These are phyloP conservation scores for Pyxicephalus adspersus DNA, from an alignment of 2,113 vertebrate species.

Conservation along the genomic window DNA sequence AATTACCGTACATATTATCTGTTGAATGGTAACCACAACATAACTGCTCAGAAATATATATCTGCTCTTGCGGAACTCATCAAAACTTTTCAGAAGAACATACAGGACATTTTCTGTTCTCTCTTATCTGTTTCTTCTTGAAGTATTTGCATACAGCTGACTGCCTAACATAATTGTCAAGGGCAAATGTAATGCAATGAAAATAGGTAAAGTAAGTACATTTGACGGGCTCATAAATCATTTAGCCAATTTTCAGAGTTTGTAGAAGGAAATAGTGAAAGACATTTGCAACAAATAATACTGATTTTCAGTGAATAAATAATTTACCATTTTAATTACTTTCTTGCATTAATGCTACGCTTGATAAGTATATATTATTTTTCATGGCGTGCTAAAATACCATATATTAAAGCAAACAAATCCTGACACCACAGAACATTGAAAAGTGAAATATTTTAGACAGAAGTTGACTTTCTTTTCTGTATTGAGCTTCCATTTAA, in stretches of 20 bases:
- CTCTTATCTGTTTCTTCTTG: neutral
- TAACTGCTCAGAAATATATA: neutral
- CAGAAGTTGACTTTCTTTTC: too few species aligned
- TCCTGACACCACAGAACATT: too few species aligned
- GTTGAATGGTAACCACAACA: too few species aligned
- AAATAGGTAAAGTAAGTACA: neutral
- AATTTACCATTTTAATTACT: too few species aligned
- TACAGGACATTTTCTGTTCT: slow-evolving; percentile 13
- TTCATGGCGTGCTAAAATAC: too few species aligned
- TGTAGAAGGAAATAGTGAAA: neutral
- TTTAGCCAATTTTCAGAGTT: neutral
- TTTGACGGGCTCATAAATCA: slow-evolving; percentile 22
- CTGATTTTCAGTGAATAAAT: neutral
- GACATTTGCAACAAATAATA: neutral
- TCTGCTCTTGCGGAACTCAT: neutral
- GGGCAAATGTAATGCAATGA: slow-evolving; percentile 10
- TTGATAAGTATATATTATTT: too few species aligned
- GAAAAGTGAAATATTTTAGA: too few species aligned
- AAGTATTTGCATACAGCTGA: slow-evolving; percentile 2
- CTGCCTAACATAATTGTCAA: slow-evolving; percentile 29
- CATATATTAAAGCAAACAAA: too few species aligned
- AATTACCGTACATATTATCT: too few species aligned
- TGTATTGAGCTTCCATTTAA: too few species aligned
- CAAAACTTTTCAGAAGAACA: neutral
- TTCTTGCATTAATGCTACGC: too few species aligned